Evolutionary conservation across 1,140 invertebrate species (phyloP).

Genomic region (Drosophila setifemur): DNA sequence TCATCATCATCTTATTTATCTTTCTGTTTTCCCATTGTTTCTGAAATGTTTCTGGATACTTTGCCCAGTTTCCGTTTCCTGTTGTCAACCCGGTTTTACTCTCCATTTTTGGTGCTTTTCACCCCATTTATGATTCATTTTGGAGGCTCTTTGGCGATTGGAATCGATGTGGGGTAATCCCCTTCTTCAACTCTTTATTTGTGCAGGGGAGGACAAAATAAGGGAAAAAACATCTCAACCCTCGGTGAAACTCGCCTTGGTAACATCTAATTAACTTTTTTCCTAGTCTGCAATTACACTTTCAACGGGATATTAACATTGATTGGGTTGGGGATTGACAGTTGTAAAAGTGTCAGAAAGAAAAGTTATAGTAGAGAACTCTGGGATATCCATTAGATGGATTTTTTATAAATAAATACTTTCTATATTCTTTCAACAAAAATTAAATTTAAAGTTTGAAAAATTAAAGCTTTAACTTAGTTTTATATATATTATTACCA

Average conservation of each 20-base stretch:
- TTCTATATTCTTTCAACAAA: too few species aligned
- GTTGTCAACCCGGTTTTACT: conserved; percentile 44
- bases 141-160: conserved; percentile 3
- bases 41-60: conserved; percentile 53
- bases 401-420: too few species aligned
- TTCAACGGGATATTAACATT: conserved; percentile 49
- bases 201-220: too few species aligned
- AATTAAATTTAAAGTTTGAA: too few species aligned
- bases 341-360: not conserved
- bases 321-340: not conserved
- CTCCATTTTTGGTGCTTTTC: conserved; percentile 32
- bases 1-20: conserved; percentile 20
- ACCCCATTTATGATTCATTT: conserved; percentile 21
- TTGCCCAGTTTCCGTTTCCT: conserved; percentile 72
- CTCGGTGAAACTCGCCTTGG: conserved; percentile 19
- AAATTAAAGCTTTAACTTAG: too few species aligned
- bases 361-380: too few species aligned
- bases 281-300: conserved; percentile 50
- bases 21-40: conserved; percentile 61
- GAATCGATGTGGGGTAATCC: not conserved
- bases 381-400: not conserved
- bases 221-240: not conserved
- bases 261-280: conserved; percentile 69
- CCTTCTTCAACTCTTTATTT: conserved; percentile 12
- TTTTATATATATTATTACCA: too few species aligned